Base-by-base conservation (phyloP, 2,888 invertebrate species). In the Eudasyphora cyanicolor region DNA sequence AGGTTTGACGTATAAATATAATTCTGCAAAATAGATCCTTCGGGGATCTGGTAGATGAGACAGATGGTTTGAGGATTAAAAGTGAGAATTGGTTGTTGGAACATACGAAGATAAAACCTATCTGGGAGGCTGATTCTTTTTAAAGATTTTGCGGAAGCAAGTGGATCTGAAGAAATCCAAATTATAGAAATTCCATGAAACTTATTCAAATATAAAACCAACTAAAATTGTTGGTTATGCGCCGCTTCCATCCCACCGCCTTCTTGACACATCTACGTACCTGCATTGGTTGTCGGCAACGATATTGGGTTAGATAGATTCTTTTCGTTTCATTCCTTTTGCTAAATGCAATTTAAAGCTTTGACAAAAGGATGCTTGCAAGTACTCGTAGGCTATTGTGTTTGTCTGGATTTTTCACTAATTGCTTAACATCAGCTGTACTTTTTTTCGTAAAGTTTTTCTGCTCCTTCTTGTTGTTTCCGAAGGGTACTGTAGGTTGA, bases 371-470 rank as follows among this genome's bases (percentile, higher is more conserved):
- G 74, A 82, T 69, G 74, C 62, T 42, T 38, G 51, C 60, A 67
- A 67, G 67, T 67, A 32, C 60, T n/a, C 29, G 24, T 60, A 0
- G n/a, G n/a, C n/a, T n/a, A n/a, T n/a, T 60, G 60, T n/a, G n/a
- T n/a, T n/a, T 32, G 29, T 60, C 17, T 32, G 57, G 67, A 27
- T 29, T 77, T 82, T 78, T 32, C 67, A 67, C 75, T 80, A 78
- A 83, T 83, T 83, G 77, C 75, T 70, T 38, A 62, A 70, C 81
- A 84, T 84, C 83, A 81, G 83, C 83, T 84, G 83, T 84, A 84
- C 80, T 84, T 81, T 77, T 62, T 32, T 64, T 67, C 29, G 74
- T 78, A 32, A 38, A 7, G 67, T 74, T 76, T n/a, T 29, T 67
- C 19, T 19, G n/a, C n/a, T n/a, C 49, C 6, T 74, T 54, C 27